Percentiles rank a stretch among this genome's conserved stretches.
Evolutionary conservation across 1,140 invertebrate genomes (phyloP).

Genomic region (Dermatophagoides farinae): DNA sequence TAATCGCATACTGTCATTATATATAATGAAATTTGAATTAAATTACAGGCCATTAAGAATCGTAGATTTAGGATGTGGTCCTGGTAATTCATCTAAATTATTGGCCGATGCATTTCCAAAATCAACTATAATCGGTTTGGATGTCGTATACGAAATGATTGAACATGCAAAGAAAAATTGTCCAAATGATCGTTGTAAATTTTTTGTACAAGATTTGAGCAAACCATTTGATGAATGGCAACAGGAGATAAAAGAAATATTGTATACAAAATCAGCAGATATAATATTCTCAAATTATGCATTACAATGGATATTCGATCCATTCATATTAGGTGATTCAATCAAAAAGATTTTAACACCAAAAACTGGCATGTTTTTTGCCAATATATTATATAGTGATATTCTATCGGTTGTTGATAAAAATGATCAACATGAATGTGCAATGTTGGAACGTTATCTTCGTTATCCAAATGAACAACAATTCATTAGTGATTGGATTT

Average conservation of each 20-base stretch:
- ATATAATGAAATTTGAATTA: background rate
- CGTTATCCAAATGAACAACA: constrained; percentile 6
- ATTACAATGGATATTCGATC: background rate
- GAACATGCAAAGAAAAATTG: background rate
- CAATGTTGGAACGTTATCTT: background rate
- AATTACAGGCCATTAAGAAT: background rate
- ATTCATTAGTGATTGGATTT: background rate
- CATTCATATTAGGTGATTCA: too few species aligned
- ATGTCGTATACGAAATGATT: background rate
- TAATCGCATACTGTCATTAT: background rate
- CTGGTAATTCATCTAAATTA: constrained; percentile 2
- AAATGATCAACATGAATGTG: background rate
- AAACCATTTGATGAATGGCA: background rate
- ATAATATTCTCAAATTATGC: constrained; percentile 3
- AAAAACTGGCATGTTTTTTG: background rate
- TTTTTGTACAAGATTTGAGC: background rate
- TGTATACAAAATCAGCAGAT: background rate
- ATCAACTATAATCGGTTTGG: background rate
- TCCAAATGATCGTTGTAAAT: background rate
- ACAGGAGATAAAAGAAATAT: background rate
- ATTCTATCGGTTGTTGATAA: background rate
- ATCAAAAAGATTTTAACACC: too few species aligned
- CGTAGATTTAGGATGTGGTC: constrained; percentile 14
- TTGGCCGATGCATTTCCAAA: background rate
- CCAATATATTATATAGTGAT: background rate